Base-by-base conservation (phyloP, 2,797 vertebrate genomes). In the Phrynocephalus vlangalii region DNA sequence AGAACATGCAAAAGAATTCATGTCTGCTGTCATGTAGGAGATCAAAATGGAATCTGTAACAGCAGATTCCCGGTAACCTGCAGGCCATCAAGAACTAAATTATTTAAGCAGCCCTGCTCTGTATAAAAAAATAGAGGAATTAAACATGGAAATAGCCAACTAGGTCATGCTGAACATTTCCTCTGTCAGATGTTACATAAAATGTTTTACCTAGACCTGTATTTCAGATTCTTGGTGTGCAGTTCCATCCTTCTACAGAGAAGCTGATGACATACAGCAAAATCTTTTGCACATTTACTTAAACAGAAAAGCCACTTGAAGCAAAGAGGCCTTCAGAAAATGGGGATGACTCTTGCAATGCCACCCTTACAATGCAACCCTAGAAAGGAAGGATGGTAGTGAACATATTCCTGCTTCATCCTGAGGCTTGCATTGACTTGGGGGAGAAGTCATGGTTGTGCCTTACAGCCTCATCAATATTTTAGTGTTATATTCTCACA, bases 81-180 rank as follows among this genome's bases (percentile, higher is more conserved):
- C n/a, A 3, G 28, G 56, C 18, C 28, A 2, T 18, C 0, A 28
- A 44, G 66, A 5, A 3, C 0, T 26, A 3, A 1, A 83, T 83
- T 83, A 87, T 71, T 79, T 68, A 87, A 83, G 30, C 52, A 60
- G 66, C 33, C 16, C 52, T 44, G 24, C 28, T 82, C 56, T 15
- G 20, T 16, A 8, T 60, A n/a, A 66, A 28, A 89, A 33, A 50
- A 26, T 20, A 1, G 9, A 79, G 67, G 52, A 78, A 71, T 80
- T 1, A 26, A 30, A 30, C 66, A 1, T 0, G 60, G 66, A 84
- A 85, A 7, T 71, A 3, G 30, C 30, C 5, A 6, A 6, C 0
- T 0, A 66, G 85, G 18, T 68, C 44, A 67, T 87, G 56, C 89
- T 81, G 10, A 77, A 56, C 63, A 33, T 52, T 82, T 26, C 60